Evolutionary conservation across 2,888 invertebrate species (phyloP), one percentile per base, ranked within the genome.

Genomic region (Tholera decimalis): DNA sequence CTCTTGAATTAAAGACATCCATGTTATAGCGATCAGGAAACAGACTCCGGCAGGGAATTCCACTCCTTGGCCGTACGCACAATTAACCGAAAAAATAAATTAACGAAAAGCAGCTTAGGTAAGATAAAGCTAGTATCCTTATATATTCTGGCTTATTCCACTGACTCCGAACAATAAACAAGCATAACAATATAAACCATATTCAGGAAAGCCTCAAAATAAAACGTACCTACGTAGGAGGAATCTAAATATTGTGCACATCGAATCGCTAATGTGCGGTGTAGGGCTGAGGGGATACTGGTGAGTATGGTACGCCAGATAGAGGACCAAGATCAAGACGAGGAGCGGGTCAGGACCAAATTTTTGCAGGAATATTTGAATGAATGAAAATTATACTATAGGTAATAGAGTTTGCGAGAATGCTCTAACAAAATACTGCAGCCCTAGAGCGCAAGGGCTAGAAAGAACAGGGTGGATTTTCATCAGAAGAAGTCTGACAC

Each of bases 231-330:
- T 49, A 71, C 69, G 73, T 74, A 72, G 70, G 63, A 65, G 71
- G 78, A 75, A 76, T 79, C 83, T 82, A 77, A 76, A 79, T 82
- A 75, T 72, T 78, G 80, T 78, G 87, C 90, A 89, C 88, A 77
- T 80, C 93, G 89, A 93, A 93, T 93, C 86, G 90, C 82, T 93
- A 93, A 93, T 93, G 82, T 76, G 87, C 87, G 87, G 84, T 86
- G 84, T 81, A 78, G 86, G 85, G 82, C 77, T 80, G 66, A 69
- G 63, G 59, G 66, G 62, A 60, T 8, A 60, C 68, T 74, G 55
- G 49, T 56, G 60, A 68, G 60, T 73, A 54, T 46, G 9, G 26
- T 41, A 65, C 41, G 49, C 24, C 43, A 46, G 20, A 11, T 37
- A 15, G 8, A 24, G 41, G 79, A 22, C 44, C 68, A 67, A 78